These are phyloP conservation scores for Malurus cyaneus DNA, from an alignment of 2,113 vertebrate genomes.

Conservation along the genomic window DNA sequence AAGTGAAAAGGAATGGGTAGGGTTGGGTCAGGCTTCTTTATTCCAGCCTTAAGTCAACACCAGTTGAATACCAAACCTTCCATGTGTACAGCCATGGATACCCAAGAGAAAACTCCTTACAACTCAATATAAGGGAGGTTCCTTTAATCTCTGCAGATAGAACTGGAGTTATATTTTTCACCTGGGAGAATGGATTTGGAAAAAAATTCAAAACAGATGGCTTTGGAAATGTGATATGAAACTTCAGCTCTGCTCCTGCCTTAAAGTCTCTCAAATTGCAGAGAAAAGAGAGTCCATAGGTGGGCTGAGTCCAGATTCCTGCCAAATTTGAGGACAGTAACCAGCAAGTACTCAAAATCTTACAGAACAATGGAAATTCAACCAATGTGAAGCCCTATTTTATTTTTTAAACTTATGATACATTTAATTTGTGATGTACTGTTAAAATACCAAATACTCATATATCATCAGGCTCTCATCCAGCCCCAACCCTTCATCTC, in stretches of 20 bases:
- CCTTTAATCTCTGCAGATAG: neutral
- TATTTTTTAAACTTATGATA: neutral
- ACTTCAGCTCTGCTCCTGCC: neutral
- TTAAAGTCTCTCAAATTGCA: neutral
- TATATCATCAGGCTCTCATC: neutral
- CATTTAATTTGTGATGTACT: neutral
- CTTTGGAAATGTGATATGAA: neutral
- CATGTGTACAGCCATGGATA: neutral
- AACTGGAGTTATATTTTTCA: neutral
- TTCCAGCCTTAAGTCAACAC: neutral
- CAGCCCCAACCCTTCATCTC: neutral
- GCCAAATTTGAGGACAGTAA: neutral
- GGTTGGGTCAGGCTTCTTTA: neutral
- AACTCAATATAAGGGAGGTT: neutral
- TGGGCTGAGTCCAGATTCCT: neutral
- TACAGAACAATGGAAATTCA: neutral
- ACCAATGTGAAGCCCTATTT: neutral
- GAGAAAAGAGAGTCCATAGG: neutral
- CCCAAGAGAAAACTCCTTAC: neutral
- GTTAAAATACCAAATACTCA: neutral
- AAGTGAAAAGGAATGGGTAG: neutral
- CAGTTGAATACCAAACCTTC: neutral
- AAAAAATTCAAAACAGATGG: neutral
- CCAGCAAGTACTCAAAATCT: neutral
- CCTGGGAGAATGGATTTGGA: neutral